Evolutionary conservation across 2,888 invertebrate species (phyloP).

Genomic region (Apodemia zela): DNA sequence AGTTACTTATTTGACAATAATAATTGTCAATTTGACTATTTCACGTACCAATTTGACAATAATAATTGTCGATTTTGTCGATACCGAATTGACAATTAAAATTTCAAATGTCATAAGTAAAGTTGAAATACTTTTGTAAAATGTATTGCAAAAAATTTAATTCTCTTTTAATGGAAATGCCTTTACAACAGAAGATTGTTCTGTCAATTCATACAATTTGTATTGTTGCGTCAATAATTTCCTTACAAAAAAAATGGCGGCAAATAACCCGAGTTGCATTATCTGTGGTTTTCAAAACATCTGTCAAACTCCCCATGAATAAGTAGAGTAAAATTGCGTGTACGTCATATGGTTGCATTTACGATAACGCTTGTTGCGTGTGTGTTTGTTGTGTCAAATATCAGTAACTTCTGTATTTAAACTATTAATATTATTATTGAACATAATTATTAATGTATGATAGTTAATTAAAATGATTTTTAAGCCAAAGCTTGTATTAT

Average conservation of each 20-base stretch:
- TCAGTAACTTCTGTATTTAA: constrained; percentile 54
- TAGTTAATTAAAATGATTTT: constrained; percentile 79
- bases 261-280: neutral
- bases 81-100: no score
- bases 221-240: no score
- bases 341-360: constrained; percentile 48
- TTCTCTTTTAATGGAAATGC: no score
- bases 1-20: no score
- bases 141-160: no score
- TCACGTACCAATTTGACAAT: no score
- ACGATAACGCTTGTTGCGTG: constrained; percentile 47
- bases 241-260: neutral
- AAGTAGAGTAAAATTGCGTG: neutral
- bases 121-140: no score
- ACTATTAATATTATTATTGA: constrained; percentile 66
- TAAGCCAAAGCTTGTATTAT: constrained; percentile 51
- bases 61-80: no score
- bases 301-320: neutral
- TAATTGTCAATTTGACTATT: no score
- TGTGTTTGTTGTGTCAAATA: constrained; percentile 57
- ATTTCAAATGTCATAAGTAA: no score
- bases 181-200: no score
- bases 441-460: constrained; percentile 66
- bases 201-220: no score
- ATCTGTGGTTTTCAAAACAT: neutral